A percentile compares a stretch with the other conserved stretches of the same genome.
These are phyloP conservation scores for Podabrus alpinus DNA, from an alignment of 2,888 invertebrate species.

Conservation along the genomic window DNA sequence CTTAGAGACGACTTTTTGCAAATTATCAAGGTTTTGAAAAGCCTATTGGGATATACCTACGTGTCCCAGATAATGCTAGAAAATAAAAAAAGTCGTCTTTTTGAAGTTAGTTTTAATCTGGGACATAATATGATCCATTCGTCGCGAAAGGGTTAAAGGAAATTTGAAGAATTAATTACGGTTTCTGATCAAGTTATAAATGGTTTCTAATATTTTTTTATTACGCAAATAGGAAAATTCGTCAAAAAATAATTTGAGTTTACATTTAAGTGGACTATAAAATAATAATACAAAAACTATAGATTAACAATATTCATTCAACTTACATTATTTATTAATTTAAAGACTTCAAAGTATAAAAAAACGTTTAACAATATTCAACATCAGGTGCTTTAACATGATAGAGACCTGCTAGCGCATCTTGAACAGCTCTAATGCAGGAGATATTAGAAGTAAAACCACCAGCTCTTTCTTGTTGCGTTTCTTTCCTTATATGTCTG, in stretches of 20 bases:
- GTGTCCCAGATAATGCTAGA: too few species aligned
- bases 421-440: slow-evolving; percentile 85
- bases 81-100: too few species aligned
- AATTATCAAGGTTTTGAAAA: too few species aligned
- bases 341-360: slow-evolving; percentile 17
- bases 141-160: too few species aligned
- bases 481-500: slow-evolving; percentile 74
- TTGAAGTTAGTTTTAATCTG: too few species aligned
- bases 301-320: neutral
- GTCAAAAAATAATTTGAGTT: neutral
- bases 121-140: too few species aligned
- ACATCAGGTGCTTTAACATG: slow-evolving; percentile 41
- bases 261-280: neutral
- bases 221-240: neutral
- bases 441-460: slow-evolving; percentile 84
- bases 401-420: slow-evolving; percentile 81
- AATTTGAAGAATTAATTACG: too few species aligned
- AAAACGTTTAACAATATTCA: slow-evolving; percentile 7
- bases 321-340: neutral
- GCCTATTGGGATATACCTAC: too few species aligned
- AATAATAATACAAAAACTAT: neutral
- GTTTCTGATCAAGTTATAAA: too few species aligned
- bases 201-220: too few species aligned
- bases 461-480: slow-evolving; percentile 78
- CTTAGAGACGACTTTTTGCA: too few species aligned